These are phyloP conservation scores for Saturnia japonica DNA, from an alignment of 2,888 invertebrate genomes.

Conservation along the genomic window DNA sequence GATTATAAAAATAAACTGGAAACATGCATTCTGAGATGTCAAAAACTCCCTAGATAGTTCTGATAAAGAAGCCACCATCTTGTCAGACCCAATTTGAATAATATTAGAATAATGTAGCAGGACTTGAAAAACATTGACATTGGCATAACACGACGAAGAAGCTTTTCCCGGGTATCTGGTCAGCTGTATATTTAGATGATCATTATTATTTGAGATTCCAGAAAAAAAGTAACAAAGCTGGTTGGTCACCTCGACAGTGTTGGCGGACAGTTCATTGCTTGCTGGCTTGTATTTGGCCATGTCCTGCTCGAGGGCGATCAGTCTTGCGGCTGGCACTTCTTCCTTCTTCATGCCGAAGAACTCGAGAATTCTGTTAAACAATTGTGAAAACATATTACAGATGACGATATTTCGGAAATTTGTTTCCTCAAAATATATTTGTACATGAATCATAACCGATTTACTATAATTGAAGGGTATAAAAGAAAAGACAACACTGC, in stretches of 20 bases:
- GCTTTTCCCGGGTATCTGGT: too few species aligned
- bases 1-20: too few species aligned
- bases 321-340: conserved; percentile 93
- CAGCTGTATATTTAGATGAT: not conserved
- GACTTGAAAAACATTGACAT: too few species aligned
- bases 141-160: too few species aligned
- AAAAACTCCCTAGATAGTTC: too few species aligned
- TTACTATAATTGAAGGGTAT: too few species aligned
- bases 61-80: too few species aligned
- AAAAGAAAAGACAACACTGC: too few species aligned
- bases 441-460: too few species aligned
- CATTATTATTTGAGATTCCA: not conserved
- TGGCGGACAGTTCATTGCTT: conserved; percentile 85
- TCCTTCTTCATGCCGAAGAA: conserved; percentile 99
- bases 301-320: conserved; percentile 97
- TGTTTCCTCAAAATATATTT: not conserved
- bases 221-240: not conserved
- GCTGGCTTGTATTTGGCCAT: conserved; percentile 99
- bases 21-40: too few species aligned
- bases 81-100: too few species aligned
- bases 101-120: too few species aligned
- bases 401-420: not conserved
- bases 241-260: conserved; percentile 81
- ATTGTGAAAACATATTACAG: not conserved
- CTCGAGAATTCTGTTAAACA: conserved; percentile 90